Conservation (phyloP, 2,113 vertebrate genomes). For the Scophthalmus maximus region DNA sequence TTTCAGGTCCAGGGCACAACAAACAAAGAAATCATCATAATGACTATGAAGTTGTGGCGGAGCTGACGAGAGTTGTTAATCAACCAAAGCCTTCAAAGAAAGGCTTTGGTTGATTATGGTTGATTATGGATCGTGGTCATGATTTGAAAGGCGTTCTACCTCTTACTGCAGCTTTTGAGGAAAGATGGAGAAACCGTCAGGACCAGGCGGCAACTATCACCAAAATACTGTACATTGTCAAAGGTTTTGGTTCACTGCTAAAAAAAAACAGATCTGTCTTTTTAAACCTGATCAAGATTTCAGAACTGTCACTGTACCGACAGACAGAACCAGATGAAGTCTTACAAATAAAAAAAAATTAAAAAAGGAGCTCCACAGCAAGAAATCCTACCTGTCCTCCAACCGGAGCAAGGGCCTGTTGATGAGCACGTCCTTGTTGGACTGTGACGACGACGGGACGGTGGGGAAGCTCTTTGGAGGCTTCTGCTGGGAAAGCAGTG, state of each 20-base stretch:
- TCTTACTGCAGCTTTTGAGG: too few species aligned
- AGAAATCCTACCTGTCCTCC: conserved; percentile 84
- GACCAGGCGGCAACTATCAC: too few species aligned
- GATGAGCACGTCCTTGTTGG: conserved; percentile 78
- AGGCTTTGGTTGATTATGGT: too few species aligned
- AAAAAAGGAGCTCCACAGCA: too few species aligned
- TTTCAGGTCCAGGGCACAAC: too few species aligned
- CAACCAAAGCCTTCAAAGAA: not conserved
- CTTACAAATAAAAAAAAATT: not conserved
- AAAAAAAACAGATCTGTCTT: too few species aligned
- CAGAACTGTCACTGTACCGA: not conserved
- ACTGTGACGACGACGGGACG: conserved; percentile 82
- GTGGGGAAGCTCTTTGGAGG: conserved; percentile 71
- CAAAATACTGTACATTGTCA: too few species aligned
- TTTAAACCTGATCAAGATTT: not conserved
- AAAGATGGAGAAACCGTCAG: too few species aligned
- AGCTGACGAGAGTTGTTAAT: not conserved
- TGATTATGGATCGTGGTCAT: too few species aligned
- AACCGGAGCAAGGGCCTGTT: conserved; percentile 82
- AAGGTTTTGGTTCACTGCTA: not conserved
- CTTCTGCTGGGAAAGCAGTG: conserved; percentile 69
- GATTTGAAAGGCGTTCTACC: too few species aligned
- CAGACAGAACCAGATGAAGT: not conserved
- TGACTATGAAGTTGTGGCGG: too few species aligned
- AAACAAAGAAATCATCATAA: too few species aligned